Percentiles rank a stretch among this genome's conserved stretches.
Evolutionary conservation across 53 echinoderm and acorn worm species (phyloP).

Genomic region (Patiria pectinifera): DNA sequence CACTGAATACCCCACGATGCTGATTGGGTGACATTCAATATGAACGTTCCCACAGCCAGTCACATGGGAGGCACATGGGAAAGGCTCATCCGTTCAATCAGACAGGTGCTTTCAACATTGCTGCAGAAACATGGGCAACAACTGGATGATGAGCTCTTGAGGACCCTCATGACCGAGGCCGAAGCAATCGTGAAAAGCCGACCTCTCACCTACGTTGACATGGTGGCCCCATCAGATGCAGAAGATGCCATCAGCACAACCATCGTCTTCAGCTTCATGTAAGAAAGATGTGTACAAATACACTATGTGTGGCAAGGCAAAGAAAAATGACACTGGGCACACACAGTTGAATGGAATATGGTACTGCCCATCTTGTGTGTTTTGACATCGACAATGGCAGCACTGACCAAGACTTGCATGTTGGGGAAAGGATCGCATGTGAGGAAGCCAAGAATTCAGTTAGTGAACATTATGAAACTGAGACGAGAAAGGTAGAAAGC

Average conservation of each 20-base stretch:
- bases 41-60: slow-evolving; percentile 43
- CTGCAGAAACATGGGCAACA: slow-evolving; percentile 9
- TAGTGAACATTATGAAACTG: not conserved
- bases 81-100: slow-evolving; percentile 33
- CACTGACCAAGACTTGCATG: not conserved
- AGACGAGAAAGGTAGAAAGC: not conserved
- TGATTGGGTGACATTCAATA: slow-evolving; percentile 50
- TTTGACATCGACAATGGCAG: not conserved
- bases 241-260: too few species aligned
- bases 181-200: slow-evolving; percentile 42
- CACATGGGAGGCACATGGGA: slow-evolving; percentile 69
- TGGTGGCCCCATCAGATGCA: too few species aligned
- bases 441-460: not conserved
- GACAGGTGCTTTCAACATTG: not conserved
- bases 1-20: slow-evolving; percentile 25
- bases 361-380: too few species aligned
- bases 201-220: too few species aligned
- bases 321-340: too few species aligned
- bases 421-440: not conserved
- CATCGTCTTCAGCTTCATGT: too few species aligned
- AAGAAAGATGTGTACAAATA: too few species aligned
- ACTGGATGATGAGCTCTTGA: slow-evolving; percentile 45
- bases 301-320: too few species aligned
- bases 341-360: too few species aligned
- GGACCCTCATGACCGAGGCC: too few species aligned